phyloP scores from a whole-genome alignment of 1,140 invertebrate species.

The Lepidurus packardi region DNA sequence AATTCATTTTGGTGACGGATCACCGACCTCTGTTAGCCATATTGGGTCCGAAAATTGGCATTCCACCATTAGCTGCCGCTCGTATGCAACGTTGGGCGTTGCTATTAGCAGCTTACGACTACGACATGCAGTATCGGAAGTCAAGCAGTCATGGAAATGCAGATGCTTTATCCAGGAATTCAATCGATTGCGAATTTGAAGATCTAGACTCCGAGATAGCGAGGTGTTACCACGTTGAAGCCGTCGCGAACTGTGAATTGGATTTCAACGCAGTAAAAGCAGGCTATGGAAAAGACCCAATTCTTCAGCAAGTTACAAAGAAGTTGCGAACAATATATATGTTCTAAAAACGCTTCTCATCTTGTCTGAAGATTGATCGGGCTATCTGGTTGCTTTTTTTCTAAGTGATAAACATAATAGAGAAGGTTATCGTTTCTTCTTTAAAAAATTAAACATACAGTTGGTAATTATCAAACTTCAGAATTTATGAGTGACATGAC shows the following conservation, averaged over 20 bases:
- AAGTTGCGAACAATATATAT: too few relatives aligned
- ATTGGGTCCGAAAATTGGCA: constrained; percentile 41
- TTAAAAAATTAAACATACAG: too few relatives aligned
- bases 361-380: too few relatives aligned
- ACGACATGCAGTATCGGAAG: constrained; percentile 41
- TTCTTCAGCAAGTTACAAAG: constrained; percentile 25
- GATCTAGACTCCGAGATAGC: neutral
- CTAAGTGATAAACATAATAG: too few relatives aligned
- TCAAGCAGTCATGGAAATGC: constrained; percentile 39
- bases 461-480: too few relatives aligned
- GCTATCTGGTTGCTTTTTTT: too few relatives aligned
- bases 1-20: constrained; percentile 47
- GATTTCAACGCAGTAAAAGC: neutral
- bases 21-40: constrained; percentile 47
- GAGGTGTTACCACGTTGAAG: constrained; percentile 20
- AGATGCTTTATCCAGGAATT: constrained; percentile 41
- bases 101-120: constrained; percentile 43
- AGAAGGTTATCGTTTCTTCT: too few relatives aligned
- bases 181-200: neutral
- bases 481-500: too few relatives aligned
- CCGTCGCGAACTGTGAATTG: neutral
- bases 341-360: too few relatives aligned
- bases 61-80: constrained; percentile 42
- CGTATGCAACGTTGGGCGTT: constrained; percentile 42
- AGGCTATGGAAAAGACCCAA: neutral